A percentile compares a stretch with the other conserved stretches of the same genome.
Conservation (phyloP, 30 jellyfish, hydroid and myxozoan genomes). For the Cassiopea andromeda region DNA sequence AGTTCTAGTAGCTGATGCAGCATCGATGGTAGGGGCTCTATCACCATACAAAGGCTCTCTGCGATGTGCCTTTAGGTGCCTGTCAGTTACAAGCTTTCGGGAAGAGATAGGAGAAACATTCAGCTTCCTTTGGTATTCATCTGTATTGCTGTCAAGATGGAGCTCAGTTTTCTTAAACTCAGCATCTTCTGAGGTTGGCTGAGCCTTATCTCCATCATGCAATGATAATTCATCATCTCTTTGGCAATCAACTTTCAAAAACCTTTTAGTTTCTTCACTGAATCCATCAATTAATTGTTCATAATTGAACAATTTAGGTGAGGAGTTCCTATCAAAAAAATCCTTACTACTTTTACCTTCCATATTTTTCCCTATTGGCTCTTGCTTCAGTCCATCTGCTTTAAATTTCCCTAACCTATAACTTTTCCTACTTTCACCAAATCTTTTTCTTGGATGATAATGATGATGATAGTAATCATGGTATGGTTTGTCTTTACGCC, state of each 20-base stretch:
- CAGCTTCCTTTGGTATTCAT: not conserved
- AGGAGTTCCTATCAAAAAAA: too few species aligned
- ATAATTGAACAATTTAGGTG: not conserved
- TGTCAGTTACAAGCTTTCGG: not conserved
- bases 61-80: not conserved
- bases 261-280: not conserved
- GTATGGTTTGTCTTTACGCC: not conserved
- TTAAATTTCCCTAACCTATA: not conserved
- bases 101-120: not conserved
- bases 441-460: too few species aligned
- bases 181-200: not conserved
- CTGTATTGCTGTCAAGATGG: not conserved
- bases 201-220: not conserved
- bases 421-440: not conserved
- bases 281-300: not conserved
- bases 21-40: not conserved
- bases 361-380: not conserved
- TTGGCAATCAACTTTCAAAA: not conserved
- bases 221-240: not conserved
- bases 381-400: not conserved
- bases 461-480: not conserved
- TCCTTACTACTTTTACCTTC: too few species aligned
- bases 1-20: not conserved
- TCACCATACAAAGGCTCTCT: constrained; percentile 7
- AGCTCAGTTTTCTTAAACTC: not conserved